Evolutionary conservation across 2,797 vertebrate species (phyloP), one percentile per base, ranked within the genome.

Genomic region (Lophius americanus): DNA sequence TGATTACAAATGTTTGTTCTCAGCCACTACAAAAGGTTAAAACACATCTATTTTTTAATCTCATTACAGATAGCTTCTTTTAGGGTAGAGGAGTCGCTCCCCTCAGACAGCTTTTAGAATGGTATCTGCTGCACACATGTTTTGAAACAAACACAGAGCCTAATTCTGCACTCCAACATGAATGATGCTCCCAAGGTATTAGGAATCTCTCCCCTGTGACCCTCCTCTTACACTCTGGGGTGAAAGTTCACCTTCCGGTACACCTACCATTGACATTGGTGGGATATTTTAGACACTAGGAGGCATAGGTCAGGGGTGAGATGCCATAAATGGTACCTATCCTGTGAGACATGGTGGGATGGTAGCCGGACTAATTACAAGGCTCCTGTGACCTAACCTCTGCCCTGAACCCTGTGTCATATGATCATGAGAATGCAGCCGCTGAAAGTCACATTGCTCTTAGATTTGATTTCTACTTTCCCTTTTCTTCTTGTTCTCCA

Each of bases 251-350:
- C 57, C 50, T 86, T 81, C 52, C 54, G 51, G 60, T 68, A 60
- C 57, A 42, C 12, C 51, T 42, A 57, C 60, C 53, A 39, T 67
- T 70, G 72, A 78, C 73, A 72, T 68, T 59, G 76, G 64, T 4
- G 61, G 68, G 79, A 84, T 89, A 87, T 90, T 90, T 89, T 85
- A 75, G 82, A 82, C 79, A 68, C 78, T 76, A 78, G 76, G 76
- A 78, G 80, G 62, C 59, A 79, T 41, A 85, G 86, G 89, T 92
- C 85, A 92, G 80, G 84, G 91, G 90, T 91, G 86, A 92, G 78
- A 91, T 90, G 77, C 87, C 90, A 88, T 81, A 84, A 88, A 89
- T 83, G 82, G 81, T 87, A 68, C 79, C 74, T 71, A 37, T 72
- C 53, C 70, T 74, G 56, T 75, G 81, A 89, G 87, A 85, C 81